These are phyloP conservation scores for Phymatocera aterrima DNA, from an alignment of 2,888 invertebrate genomes.

Conservation along the genomic window DNA sequence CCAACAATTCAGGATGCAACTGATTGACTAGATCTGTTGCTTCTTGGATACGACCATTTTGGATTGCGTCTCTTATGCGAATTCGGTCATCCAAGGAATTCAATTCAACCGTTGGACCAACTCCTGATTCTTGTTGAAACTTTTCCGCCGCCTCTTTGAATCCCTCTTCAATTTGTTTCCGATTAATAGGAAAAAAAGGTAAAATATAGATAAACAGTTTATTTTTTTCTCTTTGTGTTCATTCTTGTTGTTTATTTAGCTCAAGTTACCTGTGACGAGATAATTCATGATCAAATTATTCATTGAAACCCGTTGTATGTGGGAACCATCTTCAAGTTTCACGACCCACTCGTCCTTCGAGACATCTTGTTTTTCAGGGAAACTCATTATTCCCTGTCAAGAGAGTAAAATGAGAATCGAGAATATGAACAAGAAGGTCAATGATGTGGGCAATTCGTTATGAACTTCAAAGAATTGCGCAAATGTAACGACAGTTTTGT, in stretches of 20 bases:
- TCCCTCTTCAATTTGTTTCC: slow-evolving; percentile 82
- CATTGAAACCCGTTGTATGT: slow-evolving; percentile 94
- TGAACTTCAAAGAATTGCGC: not conserved
- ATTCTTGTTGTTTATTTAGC: not conserved
- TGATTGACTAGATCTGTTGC: slow-evolving; percentile 96
- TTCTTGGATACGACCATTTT: slow-evolving; percentile 93
- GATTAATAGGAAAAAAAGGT: not conserved
- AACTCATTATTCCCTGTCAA: slow-evolving; percentile 73
- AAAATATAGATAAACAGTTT: slow-evolving; percentile 6
- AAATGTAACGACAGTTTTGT: not conserved
- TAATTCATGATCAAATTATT: slow-evolving; percentile 99
- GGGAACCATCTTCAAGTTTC: slow-evolving; percentile 83
- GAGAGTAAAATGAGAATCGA: not conserved
- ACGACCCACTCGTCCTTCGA: slow-evolving; percentile 86
- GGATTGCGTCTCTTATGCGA: slow-evolving; percentile 94
- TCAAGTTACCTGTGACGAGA: slow-evolving; percentile 90
- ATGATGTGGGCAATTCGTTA: slow-evolving; percentile 8
- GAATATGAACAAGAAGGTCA: not conserved
- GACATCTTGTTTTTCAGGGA: slow-evolving; percentile 76
- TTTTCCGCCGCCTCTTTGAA: slow-evolving; percentile 98
- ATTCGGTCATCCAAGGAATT: slow-evolving; percentile 94
- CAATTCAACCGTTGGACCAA: slow-evolving; percentile 85
- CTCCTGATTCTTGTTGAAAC: slow-evolving; percentile 95
- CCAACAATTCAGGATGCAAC: slow-evolving; percentile 94
- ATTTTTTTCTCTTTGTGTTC: not conserved